Conservation (phyloP, 1,140 invertebrate species). For the Meloidogyne exigua region DNA sequence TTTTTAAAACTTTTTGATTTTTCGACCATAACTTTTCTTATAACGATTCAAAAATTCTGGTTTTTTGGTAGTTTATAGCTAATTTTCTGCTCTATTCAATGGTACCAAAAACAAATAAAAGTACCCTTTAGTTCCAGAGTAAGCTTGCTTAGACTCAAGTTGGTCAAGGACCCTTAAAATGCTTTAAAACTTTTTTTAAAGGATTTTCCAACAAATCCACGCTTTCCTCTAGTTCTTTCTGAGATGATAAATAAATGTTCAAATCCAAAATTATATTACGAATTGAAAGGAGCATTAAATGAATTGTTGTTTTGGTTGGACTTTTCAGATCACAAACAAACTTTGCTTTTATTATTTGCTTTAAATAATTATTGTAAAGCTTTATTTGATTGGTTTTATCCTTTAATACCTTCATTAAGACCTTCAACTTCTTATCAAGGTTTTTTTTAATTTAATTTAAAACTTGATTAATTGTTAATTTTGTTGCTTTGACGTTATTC, state of each 20-base stretch:
- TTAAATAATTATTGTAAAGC: conserved; percentile 35
- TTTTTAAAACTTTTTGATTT: too few species aligned
- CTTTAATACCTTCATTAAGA: conserved; percentile 19
- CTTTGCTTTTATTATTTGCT: conserved; percentile 30
- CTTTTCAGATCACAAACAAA: conserved; percentile 38
- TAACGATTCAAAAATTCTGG: too few species aligned
- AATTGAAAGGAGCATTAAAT: conserved; percentile 28
- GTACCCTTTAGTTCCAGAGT: too few species aligned
- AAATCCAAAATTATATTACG: conserved; percentile 24
- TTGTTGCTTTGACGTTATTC: too few species aligned
- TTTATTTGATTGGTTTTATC: conserved; percentile 39
- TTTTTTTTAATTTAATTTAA: neutral
- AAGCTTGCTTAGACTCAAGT: too few species aligned
- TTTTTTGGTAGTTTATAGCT: too few species aligned
- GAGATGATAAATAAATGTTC: conserved; percentile 32
- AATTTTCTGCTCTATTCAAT: too few species aligned
- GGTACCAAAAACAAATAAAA: too few species aligned
- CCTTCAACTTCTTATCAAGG: neutral
- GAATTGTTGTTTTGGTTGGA: conserved; percentile 42
- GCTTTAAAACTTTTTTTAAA: conserved; percentile 10
- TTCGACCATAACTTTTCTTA: too few species aligned
- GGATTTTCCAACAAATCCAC: conserved; percentile 15
- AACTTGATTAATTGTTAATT: too few species aligned
- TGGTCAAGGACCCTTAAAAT: too few species aligned
- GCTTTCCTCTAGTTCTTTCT: conserved; percentile 35